Percentiles rank a stretch among this genome's conserved stretches.
Evolutionary conservation across 2,888 invertebrate genomes (phyloP).

Genomic region (Nomada lathburiana): DNA sequence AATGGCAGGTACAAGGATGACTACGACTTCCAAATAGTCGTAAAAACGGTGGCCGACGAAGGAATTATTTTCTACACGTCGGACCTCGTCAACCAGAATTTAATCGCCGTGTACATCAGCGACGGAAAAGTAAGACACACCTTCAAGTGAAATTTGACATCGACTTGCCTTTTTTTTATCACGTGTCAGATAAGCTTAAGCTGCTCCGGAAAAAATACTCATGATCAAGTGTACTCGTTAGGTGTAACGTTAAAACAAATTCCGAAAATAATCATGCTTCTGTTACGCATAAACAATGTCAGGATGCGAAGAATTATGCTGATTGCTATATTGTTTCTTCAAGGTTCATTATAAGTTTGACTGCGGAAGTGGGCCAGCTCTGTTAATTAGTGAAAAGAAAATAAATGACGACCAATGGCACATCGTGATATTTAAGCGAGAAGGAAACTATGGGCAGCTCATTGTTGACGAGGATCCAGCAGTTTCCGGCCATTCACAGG

Average conservation of each 20-base stretch:
- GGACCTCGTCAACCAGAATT: conserved; percentile 87
- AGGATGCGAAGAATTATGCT: too few relatives aligned
- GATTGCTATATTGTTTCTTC: background rate
- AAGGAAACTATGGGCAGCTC: conserved; percentile 88
- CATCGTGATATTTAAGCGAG: conserved; percentile 88
- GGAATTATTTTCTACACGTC: conserved; percentile 95
- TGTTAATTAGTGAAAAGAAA: conserved; percentile 86
- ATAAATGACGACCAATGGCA: conserved; percentile 94
- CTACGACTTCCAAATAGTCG: conserved; percentile 91
- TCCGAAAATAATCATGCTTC: background rate
- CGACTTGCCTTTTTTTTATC: background rate
- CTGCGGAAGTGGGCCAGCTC: conserved; percentile 88
- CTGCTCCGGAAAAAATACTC: background rate
- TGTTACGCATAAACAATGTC: too few relatives aligned
- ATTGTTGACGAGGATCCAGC: conserved; percentile 88
- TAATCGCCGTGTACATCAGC: conserved; percentile 90
- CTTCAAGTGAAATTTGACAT: background rate
- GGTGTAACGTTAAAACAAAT: background rate
- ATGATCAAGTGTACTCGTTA: background rate
- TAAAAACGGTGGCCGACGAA: conserved; percentile 91
- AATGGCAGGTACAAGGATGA: conserved; percentile 87
- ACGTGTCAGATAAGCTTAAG: background rate
- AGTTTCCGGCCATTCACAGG: conserved; percentile 85
- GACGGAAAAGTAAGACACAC: conserved; percentile 88
- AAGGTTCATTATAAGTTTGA: conserved; percentile 90